Conservation (phyloP, 2,888 invertebrate species). For the Phrixothrix hirtus region DNA sequence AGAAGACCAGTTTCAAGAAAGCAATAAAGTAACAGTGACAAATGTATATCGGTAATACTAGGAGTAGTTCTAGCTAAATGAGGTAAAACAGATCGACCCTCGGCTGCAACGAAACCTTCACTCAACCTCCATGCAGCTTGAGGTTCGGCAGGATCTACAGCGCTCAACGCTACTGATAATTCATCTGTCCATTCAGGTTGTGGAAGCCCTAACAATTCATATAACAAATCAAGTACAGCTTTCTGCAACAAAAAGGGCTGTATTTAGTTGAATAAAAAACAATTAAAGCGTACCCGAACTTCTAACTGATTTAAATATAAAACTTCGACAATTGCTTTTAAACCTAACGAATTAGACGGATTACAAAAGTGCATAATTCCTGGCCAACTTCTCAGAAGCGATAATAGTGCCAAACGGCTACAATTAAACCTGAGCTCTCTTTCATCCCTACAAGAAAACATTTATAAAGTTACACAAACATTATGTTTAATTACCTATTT, state of each 20-base stretch:
- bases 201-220: constrained; percentile 84
- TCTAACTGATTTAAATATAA: constrained; percentile 86
- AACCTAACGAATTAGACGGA: constrained; percentile 73
- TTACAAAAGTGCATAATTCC: constrained; percentile 87
- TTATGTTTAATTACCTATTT: constrained; percentile 62
- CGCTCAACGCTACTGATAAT: constrained; percentile 83
- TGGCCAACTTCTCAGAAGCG: constrained; percentile 88
- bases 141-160: constrained; percentile 84
- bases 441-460: constrained; percentile 61
- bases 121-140: constrained; percentile 86
- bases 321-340: constrained; percentile 77
- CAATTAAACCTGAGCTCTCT: constrained; percentile 83
- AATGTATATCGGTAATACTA: constrained; percentile 89
- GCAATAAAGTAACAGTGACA: constrained; percentile 84
- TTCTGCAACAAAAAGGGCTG: constrained; percentile 63
- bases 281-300: constrained; percentile 68
- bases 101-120: constrained; percentile 94
- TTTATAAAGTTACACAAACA: background rate
- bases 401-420: constrained; percentile 80
- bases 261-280: background rate
- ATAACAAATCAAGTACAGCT: constrained; percentile 89
- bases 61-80: constrained; percentile 83
- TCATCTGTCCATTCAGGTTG: constrained; percentile 94
- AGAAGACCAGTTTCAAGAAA: constrained; percentile 85
- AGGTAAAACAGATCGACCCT: constrained; percentile 84